phyloP scores from a whole-genome alignment of 1,140 invertebrate species.

The Drosophila elegans region DNA sequence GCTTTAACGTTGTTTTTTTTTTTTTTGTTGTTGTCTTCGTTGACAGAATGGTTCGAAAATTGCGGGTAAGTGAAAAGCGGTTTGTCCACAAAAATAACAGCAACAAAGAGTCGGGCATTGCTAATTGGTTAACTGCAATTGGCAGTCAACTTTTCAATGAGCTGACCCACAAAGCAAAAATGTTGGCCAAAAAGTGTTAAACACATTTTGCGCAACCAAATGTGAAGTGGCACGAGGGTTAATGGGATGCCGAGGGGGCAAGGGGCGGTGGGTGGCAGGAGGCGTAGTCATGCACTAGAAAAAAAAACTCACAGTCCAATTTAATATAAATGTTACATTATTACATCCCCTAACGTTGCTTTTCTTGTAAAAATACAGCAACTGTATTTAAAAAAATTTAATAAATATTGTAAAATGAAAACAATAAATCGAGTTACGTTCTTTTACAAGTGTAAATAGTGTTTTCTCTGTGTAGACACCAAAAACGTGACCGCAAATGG shows the following conservation, averaged over 20 bases:
- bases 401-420: too few species aligned
- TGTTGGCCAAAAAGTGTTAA: slow-evolving; percentile 51
- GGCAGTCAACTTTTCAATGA: slow-evolving; percentile 68
- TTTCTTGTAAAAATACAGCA: too few species aligned
- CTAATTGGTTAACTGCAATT: slow-evolving; percentile 78
- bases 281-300: neutral
- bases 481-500: slow-evolving; percentile 67
- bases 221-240: slow-evolving; percentile 32
- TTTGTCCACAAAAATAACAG: slow-evolving; percentile 40
- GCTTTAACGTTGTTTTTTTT: slow-evolving; percentile 7
- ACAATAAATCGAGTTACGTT: neutral
- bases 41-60: slow-evolving; percentile 47
- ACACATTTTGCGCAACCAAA: slow-evolving; percentile 57
- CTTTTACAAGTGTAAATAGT: neutral
- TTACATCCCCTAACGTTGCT: too few species aligned
- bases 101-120: slow-evolving; percentile 26
- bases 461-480: slow-evolving; percentile 18
- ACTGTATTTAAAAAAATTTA: neutral
- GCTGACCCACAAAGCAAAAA: slow-evolving; percentile 65
- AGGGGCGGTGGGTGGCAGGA: neutral
- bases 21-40: slow-evolving; percentile 8
- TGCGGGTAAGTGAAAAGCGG: slow-evolving; percentile 55
- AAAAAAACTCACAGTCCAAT: neutral
- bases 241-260: neutral
- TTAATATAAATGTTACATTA: too few species aligned